Evolutionary conservation across 2,888 invertebrate genomes (phyloP).

Genomic region (Athetis lepigone): DNA sequence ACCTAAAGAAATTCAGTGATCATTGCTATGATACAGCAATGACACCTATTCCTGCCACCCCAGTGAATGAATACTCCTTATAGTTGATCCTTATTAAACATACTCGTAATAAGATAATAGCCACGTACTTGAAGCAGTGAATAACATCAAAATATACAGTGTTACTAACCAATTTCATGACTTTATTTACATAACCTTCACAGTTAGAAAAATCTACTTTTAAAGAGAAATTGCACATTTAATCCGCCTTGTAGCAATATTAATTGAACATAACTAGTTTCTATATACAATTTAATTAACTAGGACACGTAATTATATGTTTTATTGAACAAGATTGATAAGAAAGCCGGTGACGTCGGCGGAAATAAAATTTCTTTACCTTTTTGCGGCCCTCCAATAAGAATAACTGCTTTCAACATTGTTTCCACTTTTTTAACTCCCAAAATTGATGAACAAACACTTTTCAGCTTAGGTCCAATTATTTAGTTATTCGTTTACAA

Average conservation of each 20-base stretch:
- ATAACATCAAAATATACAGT: background rate
- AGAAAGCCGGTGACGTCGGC: constrained; percentile 75
- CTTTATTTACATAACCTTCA: constrained; percentile 50
- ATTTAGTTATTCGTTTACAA: constrained; percentile 24
- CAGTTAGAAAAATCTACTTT: background rate
- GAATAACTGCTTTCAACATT: constrained; percentile 96
- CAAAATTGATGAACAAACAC: background rate
- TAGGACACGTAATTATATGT: background rate
- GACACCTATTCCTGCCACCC: background rate
- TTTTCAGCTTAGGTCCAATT: background rate
- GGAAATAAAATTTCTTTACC: constrained; percentile 88
- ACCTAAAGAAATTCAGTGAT: no score
- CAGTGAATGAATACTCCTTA: background rate
- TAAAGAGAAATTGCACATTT: background rate
- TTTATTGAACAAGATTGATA: constrained; percentile 30
- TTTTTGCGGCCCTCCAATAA: constrained; percentile 98
- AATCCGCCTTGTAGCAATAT: background rate
- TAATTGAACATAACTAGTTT: background rate
- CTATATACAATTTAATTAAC: background rate
- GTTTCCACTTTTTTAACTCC: constrained; percentile 26
- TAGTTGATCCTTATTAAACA: constrained; percentile 12
- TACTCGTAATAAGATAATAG: constrained; percentile 9
- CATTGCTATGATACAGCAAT: background rate
- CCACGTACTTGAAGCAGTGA: background rate
- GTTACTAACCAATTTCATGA: background rate